These are phyloP conservation scores for Acanthococcus lagerstroemiae DNA, from an alignment of 2,888 invertebrate genomes.

Conservation along the genomic window DNA sequence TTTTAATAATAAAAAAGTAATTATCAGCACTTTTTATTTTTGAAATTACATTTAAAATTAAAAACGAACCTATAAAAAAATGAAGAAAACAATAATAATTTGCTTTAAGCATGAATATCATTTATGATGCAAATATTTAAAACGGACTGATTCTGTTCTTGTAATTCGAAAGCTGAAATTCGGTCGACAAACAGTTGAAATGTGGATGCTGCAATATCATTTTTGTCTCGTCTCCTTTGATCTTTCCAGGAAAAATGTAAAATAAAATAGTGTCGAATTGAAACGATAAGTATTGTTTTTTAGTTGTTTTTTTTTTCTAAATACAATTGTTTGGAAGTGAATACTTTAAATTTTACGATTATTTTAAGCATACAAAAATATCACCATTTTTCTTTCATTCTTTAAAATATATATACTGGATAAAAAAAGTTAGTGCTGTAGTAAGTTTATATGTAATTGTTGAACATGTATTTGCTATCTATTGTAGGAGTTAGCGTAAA, in stretches of 20 bases:
- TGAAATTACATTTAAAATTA: not conserved
- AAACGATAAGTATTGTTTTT: not conserved
- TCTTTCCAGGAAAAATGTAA: not conserved
- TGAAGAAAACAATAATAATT: not conserved
- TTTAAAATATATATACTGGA: not conserved
- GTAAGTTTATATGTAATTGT: constrained; percentile 33
- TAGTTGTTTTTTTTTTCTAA: not conserved
- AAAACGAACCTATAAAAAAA: not conserved
- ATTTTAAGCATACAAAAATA: constrained; percentile 9
- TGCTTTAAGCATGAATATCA: constrained; percentile 9
- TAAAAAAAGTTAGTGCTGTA: constrained; percentile 9
- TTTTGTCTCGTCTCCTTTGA: too few species aligned
- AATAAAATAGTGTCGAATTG: not conserved
- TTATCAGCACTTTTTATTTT: constrained; percentile 12
- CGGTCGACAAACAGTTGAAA: not conserved
- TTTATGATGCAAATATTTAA: constrained; percentile 28
- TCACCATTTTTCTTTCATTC: constrained; percentile 14
- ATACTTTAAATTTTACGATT: constrained; percentile 5
- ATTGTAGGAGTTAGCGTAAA: constrained; percentile 38
- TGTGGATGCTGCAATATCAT: too few species aligned
- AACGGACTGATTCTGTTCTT: not conserved
- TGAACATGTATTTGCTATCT: constrained; percentile 35
- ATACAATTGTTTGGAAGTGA: not conserved
- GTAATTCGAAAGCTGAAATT: constrained; percentile 11
- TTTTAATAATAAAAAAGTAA: not conserved